Conservation (phyloP, 2,888 invertebrate genomes). For the Macrosiphum euphorbiae region DNA sequence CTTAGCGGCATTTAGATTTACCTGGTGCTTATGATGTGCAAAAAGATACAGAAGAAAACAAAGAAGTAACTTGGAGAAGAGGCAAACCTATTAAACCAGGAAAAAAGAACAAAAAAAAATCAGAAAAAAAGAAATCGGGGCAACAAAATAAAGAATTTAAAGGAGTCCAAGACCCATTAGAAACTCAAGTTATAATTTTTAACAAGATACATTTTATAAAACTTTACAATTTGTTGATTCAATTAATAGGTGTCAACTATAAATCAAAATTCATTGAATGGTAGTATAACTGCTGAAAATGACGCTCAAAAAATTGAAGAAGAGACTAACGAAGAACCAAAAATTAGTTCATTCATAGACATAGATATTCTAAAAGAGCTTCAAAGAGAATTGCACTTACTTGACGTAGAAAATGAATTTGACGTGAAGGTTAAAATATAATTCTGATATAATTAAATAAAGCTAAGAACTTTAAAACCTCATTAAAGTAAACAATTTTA, state of each 20-base stretch:
- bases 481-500: neutral
- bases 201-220: neutral
- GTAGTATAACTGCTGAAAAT: slow-evolving; percentile 47
- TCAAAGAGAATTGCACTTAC: slow-evolving; percentile 78
- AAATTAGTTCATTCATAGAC: slow-evolving; percentile 73
- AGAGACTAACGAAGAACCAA: slow-evolving; percentile 73
- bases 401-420: slow-evolving; percentile 80
- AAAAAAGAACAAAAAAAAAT: slow-evolving; percentile 47
- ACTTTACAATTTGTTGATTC: neutral
- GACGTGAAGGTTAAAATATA: slow-evolving; percentile 74
- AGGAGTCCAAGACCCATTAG: slow-evolving; percentile 75
- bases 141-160: slow-evolving; percentile 71
- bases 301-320: slow-evolving; percentile 65
- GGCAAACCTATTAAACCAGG: slow-evolving; percentile 52
- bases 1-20: slow-evolving; percentile 57
- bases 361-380: slow-evolving; percentile 77
- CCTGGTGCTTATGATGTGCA: slow-evolving; percentile 31
- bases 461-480: neutral
- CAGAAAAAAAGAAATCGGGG: slow-evolving; percentile 64
- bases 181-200: slow-evolving; percentile 73
- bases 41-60: slow-evolving; percentile 43
- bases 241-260: slow-evolving; percentile 50
- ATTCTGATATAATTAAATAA: neutral
- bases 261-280: slow-evolving; percentile 51
- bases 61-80: slow-evolving; percentile 60